Conservation (phyloP, 1,140 invertebrate genomes). For the Bombus haemorrhoidalis region DNA sequence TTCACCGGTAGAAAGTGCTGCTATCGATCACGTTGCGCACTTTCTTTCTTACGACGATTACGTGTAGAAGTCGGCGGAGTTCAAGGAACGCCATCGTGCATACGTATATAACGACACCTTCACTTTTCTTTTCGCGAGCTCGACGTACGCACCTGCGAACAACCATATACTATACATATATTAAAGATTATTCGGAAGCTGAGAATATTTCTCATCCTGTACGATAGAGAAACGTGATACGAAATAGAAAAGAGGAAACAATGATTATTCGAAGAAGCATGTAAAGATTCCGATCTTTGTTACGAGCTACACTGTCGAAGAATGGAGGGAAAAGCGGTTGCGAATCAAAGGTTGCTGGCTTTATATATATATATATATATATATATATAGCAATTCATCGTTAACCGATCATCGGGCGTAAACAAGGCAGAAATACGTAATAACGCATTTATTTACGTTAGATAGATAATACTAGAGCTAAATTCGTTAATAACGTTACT, state of each 20-base stretch:
- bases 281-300: slow-evolving; percentile 6
- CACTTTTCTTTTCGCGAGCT: slow-evolving; percentile 44
- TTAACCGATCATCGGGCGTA: too few species aligned
- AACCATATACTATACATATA: too few species aligned
- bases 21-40: slow-evolving; percentile 58
- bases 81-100: slow-evolving; percentile 48
- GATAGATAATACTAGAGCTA: too few species aligned
- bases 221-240: not conserved
- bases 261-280: not conserved
- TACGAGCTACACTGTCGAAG: not conserved
- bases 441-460: too few species aligned
- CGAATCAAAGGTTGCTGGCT: not conserved
- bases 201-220: slow-evolving; percentile 43
- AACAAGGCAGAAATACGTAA: too few species aligned
- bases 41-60: slow-evolving; percentile 67
- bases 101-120: slow-evolving; percentile 26
- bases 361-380: too few species aligned
- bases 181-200: slow-evolving; percentile 16
- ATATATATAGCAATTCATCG: not conserved
- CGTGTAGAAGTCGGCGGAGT: slow-evolving; percentile 52
- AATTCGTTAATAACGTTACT: too few species aligned
- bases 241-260: not conserved
- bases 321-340: too few species aligned
- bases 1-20: slow-evolving; percentile 50
- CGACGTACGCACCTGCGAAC: not conserved